Conservation (phyloP, 2,888 invertebrate genomes). For the Leptinotarsa peninsularis region DNA sequence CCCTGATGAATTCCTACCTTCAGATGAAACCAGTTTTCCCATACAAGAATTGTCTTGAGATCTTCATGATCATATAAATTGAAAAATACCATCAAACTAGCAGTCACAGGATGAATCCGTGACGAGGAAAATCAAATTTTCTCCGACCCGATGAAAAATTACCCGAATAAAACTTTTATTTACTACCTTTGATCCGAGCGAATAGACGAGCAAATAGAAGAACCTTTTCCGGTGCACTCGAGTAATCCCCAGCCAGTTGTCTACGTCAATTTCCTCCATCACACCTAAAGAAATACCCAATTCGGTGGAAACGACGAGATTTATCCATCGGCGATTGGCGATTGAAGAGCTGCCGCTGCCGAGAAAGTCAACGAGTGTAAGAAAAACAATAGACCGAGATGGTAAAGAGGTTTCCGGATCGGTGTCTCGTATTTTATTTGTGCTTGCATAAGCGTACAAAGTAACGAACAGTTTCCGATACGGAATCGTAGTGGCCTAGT, state of each 20-base stretch:
- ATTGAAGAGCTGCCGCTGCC: conserved; percentile 30
- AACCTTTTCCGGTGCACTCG: conserved; percentile 10
- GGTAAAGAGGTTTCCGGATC: conserved; percentile 36
- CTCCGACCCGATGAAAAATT: neutral
- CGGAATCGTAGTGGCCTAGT: conserved; percentile 41
- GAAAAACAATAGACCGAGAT: conserved; percentile 40
- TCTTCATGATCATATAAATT: neutral
- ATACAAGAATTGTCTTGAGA: too few species aligned
- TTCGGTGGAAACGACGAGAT: conserved; percentile 38
- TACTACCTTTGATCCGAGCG: conserved; percentile 5
- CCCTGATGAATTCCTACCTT: too few species aligned
- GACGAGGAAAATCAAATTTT: neutral
- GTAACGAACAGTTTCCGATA: conserved; percentile 50
- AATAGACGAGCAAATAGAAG: neutral
- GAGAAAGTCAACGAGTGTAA: conserved; percentile 35
- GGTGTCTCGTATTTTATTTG: conserved; percentile 46
- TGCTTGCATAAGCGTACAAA: conserved; percentile 48
- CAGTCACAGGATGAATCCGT: neutral
- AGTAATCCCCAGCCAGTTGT: conserved; percentile 33
- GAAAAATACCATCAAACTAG: neutral
- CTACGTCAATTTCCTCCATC: conserved; percentile 31
- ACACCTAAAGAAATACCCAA: conserved; percentile 42
- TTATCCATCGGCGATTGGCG: conserved; percentile 39
- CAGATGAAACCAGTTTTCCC: too few species aligned
- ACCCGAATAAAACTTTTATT: conserved; percentile 5